Evolutionary conservation across 2,888 invertebrate genomes (phyloP), one percentile per base, ranked within the genome.

Genomic region (Fragum fragum): DNA sequence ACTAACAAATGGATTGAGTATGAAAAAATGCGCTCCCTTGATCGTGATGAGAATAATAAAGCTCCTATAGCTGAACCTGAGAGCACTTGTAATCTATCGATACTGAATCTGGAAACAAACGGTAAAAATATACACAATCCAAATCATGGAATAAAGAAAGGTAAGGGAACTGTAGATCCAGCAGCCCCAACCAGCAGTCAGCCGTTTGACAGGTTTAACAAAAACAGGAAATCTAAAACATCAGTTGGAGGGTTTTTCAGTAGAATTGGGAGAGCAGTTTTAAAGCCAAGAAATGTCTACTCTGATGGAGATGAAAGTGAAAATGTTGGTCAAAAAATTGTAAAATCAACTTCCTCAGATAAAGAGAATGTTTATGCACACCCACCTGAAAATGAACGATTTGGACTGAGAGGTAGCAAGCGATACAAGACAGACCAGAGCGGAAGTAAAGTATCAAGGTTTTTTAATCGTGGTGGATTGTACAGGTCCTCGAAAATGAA

Each of bases 51-150:
- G 9, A 63, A 81, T 18, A 68, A 63, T 3, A 73, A 73, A 7
- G 92, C 91, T 23, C 91, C 92, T 0, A 57, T 92, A 9, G 92
- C 89, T 6, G 85, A 88, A 53, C 90, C 90, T 14, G 91, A 92
- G 61, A 91, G 92, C 70, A 79, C 86, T 21, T 88, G 89, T 71
- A 90, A 88, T 29, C 59, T 92, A 28, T 90, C 91, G 9, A 90
- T 88, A 0, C 82, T 92, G 32, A 90, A 92, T 78, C 87, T 92
- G 21, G 92, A 92, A 70, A 90, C 87, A 28, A 74, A 86, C 5
- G 88, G 89, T 29, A 86, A 87, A 57, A 83, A 87, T 66, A 74
- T 88, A 5, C 78, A 85, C 9, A 79, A 85, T 0, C 86, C 87
- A 47, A 88, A 90, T 69, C 75, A 90, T 16, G 86, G 74, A 28